phyloP scores from a whole-genome alignment of 37 sponge, comb jelly and placozoan species.

The Theonella swinhoei region DNA sequence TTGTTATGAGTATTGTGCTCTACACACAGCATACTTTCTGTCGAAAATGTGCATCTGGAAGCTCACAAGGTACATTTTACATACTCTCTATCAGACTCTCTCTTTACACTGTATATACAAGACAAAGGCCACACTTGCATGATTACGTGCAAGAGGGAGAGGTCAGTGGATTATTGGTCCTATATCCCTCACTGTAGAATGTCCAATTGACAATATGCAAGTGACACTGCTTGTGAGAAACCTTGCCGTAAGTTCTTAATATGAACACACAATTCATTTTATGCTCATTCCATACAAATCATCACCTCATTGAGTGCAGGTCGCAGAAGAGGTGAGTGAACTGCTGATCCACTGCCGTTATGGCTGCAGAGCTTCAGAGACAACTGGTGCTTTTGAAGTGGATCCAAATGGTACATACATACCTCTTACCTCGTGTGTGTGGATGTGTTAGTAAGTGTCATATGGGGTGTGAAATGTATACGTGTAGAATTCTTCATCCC shows the following conservation, averaged over 20 bases:
- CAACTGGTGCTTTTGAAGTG: slow-evolving; percentile 48
- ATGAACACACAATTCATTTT: not conserved
- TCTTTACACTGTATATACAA: too few relatives aligned
- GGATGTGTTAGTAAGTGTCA: not conserved
- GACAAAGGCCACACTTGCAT: too few relatives aligned
- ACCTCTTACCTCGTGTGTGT: not conserved
- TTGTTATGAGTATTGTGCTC: not conserved
- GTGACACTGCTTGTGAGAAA: slow-evolving; percentile 71
- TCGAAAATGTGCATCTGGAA: slow-evolving; percentile 31
- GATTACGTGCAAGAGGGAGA: too few relatives aligned
- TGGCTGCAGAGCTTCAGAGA: slow-evolving; percentile 53
- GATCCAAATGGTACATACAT: slow-evolving; percentile 36
- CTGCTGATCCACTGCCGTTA: slow-evolving; percentile 78
- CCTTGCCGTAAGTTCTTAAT: slow-evolving; percentile 58
- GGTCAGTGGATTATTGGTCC: too few relatives aligned
- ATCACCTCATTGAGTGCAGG: slow-evolving; percentile 29
- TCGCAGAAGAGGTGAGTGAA: slow-evolving; percentile 87
- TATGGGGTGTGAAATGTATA: not conserved
- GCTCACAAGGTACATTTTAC: slow-evolving; percentile 3
- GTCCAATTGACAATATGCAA: slow-evolving; percentile 59
- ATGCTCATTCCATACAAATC: not conserved
- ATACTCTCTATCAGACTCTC: too few relatives aligned
- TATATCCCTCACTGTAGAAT: too few relatives aligned
- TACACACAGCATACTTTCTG: slow-evolving; percentile 76
- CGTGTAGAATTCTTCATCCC: not conserved